These are phyloP conservation scores for Galerucella calmariensis DNA, from an alignment of 2,888 invertebrate species.

Conservation along the genomic window DNA sequence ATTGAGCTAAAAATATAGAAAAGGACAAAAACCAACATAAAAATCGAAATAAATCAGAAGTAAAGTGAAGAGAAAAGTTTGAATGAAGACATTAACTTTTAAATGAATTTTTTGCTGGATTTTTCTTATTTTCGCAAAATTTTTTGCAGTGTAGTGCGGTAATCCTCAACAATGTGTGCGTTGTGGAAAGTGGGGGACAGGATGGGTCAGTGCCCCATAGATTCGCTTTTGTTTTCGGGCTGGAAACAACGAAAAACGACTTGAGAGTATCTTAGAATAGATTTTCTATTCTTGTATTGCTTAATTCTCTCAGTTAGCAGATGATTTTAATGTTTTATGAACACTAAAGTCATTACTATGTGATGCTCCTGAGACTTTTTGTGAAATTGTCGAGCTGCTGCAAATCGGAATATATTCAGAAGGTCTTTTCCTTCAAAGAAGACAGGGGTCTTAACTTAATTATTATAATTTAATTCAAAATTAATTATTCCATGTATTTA, in stretches of 20 bases:
- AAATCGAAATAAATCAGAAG: too few relatives aligned
- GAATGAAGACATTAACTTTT: too few relatives aligned
- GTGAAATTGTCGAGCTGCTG: slow-evolving; percentile 29
- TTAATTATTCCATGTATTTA: too few relatives aligned
- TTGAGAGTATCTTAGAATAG: slow-evolving; percentile 36
- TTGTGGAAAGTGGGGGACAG: slow-evolving; percentile 25
- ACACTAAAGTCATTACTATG: slow-evolving; percentile 34
- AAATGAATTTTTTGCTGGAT: background rate
- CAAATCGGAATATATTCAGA: slow-evolving; percentile 13
- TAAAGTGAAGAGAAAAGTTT: too few relatives aligned
- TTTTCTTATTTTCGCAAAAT: background rate
- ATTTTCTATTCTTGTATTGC: slow-evolving; percentile 39
- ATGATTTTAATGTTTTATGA: slow-evolving; percentile 37
- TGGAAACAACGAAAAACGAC: slow-evolving; percentile 38
- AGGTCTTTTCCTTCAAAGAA: background rate
- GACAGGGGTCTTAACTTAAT: background rate
- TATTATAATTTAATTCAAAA: background rate
- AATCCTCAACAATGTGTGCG: slow-evolving; percentile 39
- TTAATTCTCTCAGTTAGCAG: slow-evolving; percentile 36
- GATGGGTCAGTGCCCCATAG: slow-evolving; percentile 43
- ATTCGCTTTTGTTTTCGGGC: slow-evolving; percentile 39
- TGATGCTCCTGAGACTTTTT: slow-evolving; percentile 22
- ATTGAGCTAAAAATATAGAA: too few relatives aligned
- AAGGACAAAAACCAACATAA: too few relatives aligned
- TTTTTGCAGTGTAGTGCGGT: slow-evolving; percentile 16